Conservation (phyloP, 1,140 invertebrate species). For the Wasmannia auropunctata region DNA sequence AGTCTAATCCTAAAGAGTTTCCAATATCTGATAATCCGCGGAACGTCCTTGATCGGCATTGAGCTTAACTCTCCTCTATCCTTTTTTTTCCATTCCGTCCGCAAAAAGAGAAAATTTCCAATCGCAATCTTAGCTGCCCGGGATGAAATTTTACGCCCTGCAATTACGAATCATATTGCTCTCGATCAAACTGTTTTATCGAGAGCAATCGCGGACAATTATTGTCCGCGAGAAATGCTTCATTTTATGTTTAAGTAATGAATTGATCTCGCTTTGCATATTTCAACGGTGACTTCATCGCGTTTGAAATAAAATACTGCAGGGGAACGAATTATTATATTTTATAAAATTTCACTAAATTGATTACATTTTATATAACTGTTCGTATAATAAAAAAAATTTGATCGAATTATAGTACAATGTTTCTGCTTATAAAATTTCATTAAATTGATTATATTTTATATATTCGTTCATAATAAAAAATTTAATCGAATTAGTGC, state of each 20-base stretch:
- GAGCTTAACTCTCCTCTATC: constrained; percentile 2
- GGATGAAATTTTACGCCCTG: constrained; percentile 22
- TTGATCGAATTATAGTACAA: background rate
- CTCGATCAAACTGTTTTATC: constrained; percentile 5
- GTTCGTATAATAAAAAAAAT: background rate
- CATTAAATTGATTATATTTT: background rate
- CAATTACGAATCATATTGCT: constrained; percentile 46
- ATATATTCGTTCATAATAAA: background rate
- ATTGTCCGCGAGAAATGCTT: background rate
- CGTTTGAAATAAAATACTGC: background rate
- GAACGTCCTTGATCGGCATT: constrained; percentile 54
- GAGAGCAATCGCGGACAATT: background rate
- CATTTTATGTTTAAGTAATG: background rate
- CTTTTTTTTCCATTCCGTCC: background rate
- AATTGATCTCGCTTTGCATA: background rate
- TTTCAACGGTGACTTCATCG: background rate
- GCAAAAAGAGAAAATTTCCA: background rate
- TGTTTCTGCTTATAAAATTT: background rate
- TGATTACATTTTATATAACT: background rate
- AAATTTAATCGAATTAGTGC: background rate
- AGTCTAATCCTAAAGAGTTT: constrained; percentile 77
- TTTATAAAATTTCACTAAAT: background rate
- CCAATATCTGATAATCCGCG: constrained; percentile 75
- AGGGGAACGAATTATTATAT: background rate
- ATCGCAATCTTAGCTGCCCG: background rate